Evolutionary conservation across 2,113 vertebrate species (phyloP).

Genomic region (Neodontobutis hainanensis): DNA sequence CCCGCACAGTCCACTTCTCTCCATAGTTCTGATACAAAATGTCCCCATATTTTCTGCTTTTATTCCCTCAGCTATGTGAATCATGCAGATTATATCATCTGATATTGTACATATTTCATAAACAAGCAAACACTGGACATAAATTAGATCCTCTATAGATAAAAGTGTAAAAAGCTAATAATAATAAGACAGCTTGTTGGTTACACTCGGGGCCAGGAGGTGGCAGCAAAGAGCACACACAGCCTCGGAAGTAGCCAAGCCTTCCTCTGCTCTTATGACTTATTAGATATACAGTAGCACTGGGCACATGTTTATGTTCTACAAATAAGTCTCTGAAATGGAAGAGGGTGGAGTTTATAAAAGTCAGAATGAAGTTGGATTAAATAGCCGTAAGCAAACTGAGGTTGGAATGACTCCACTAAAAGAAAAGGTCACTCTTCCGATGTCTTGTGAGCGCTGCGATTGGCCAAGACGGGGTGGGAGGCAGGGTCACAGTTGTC

Average conservation of each 20-base stretch:
- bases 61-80: constrained; percentile 57
- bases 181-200: constrained; percentile 55
- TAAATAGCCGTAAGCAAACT: constrained; percentile 34
- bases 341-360: constrained; percentile 5
- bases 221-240: constrained; percentile 40
- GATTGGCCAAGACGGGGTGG: background rate
- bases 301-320: constrained; percentile 15
- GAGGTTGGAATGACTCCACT: constrained; percentile 11
- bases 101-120: constrained; percentile 74
- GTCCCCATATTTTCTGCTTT: constrained; percentile 11
- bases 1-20: background rate
- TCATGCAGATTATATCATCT: constrained; percentile 78
- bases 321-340: constrained; percentile 26
- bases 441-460: constrained; percentile 10
- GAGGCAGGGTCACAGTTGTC: constrained; percentile 65
- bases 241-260: constrained; percentile 15
- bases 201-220: constrained; percentile 58
- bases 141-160: constrained; percentile 75
- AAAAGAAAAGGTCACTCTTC: constrained; percentile 5
- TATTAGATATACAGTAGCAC: constrained; percentile 22
- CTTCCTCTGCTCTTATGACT: constrained; percentile 22
- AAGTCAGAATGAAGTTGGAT: constrained; percentile 18
- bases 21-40: background rate
- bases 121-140: constrained; percentile 80
- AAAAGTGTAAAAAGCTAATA: constrained; percentile 80